Evolutionary conservation across 2,797 vertebrate genomes (phyloP).

Genomic region (Sebastes itinus): DNA sequence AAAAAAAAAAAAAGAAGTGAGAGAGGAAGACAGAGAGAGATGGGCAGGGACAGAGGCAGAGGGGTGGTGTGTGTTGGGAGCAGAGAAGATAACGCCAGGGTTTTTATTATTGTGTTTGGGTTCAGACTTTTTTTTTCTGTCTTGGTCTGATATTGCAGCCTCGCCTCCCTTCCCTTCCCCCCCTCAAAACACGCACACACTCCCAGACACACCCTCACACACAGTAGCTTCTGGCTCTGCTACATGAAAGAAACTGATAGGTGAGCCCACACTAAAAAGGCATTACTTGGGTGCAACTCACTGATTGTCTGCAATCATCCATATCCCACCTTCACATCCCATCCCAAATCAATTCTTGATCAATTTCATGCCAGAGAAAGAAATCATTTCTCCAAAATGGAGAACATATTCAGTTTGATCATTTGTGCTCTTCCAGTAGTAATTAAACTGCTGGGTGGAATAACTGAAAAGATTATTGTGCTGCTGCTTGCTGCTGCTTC

Average conservation of each 20-base stretch:
- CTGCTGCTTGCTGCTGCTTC: constrained; percentile 11
- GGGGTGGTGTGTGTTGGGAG: constrained; percentile 50
- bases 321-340: constrained; percentile 61
- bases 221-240: constrained; percentile 24
- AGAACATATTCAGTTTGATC: constrained; percentile 69
- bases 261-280: constrained; percentile 43
- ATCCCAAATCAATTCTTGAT: constrained; percentile 78
- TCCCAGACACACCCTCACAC: background rate
- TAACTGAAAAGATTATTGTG: constrained; percentile 51
- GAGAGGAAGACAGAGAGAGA: constrained; percentile 45
- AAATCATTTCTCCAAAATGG: constrained; percentile 68
- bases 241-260: constrained; percentile 42
- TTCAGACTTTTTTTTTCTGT: constrained; percentile 51
- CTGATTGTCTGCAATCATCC: constrained; percentile 68
- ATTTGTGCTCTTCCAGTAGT: constrained; percentile 60
- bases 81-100: constrained; percentile 78
- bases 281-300: constrained; percentile 50
- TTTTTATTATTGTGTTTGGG: constrained; percentile 74
- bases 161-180: background rate
- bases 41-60: constrained; percentile 32
- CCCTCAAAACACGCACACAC: background rate
- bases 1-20: constrained; percentile 22
- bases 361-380: constrained; percentile 71
- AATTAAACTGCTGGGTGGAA: constrained; percentile 65
- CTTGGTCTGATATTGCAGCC: constrained; percentile 66